Evolutionary conservation across 1,140 invertebrate species (phyloP).

Genomic region (Cydia pomonella): DNA sequence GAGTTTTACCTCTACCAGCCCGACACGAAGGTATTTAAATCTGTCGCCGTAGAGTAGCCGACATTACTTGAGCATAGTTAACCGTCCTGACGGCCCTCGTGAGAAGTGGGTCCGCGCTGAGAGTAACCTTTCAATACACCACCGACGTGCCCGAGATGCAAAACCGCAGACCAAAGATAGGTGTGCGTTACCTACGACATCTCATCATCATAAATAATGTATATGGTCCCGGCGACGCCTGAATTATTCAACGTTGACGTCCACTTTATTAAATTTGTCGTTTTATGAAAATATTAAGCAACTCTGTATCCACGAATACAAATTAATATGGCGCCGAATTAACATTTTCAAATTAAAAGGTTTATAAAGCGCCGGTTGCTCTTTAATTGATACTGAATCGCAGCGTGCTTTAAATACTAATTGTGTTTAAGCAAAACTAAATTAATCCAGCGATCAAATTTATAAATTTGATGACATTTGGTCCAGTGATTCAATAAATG

Average conservation of each 20-base stretch:
- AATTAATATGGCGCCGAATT: constrained; percentile 57
- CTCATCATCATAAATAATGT: constrained; percentile 78
- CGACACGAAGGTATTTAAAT: neutral
- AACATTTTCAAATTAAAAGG: constrained; percentile 38
- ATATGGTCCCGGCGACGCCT: constrained; percentile 57
- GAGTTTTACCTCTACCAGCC: neutral
- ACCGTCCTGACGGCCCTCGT: neutral
- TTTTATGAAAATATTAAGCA: constrained; percentile 70
- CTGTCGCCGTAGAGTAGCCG: neutral
- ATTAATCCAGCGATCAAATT: constrained; percentile 12
- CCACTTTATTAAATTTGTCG: constrained; percentile 78
- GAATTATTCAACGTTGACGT: constrained; percentile 74
- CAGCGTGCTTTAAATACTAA: constrained; percentile 13
- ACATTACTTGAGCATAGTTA: neutral
- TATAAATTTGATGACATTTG: constrained; percentile 15
- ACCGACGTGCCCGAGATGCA: constrained; percentile 70
- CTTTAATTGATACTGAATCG: constrained; percentile 31
- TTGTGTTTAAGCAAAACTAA: constrained; percentile 18
- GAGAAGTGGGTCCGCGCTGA: constrained; percentile 37
- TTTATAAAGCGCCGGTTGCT: constrained; percentile 35
- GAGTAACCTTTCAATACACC: constrained; percentile 61
- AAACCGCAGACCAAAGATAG: constrained; percentile 69
- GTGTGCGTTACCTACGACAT: constrained; percentile 69
- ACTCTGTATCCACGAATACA: constrained; percentile 42
- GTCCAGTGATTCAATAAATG: constrained; percentile 9